Evolutionary conservation across 2,797 vertebrate genomes (phyloP).

Genomic region (Arctocebus calabarensis): DNA sequence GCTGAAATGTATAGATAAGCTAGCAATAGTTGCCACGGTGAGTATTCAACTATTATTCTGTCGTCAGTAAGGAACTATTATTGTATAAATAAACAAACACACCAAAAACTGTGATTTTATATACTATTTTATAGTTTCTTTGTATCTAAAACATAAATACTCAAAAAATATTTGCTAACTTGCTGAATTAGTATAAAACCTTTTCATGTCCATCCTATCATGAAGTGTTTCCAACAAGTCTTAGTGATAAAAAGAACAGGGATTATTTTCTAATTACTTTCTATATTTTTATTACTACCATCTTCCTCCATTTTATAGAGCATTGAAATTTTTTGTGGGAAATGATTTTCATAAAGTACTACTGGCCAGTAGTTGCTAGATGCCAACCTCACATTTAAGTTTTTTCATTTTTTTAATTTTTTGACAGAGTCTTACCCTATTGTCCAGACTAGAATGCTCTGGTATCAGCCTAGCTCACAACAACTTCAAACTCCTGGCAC

Average conservation of each 20-base stretch:
- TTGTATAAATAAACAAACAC: not conserved
- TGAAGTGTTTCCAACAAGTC: not conserved
- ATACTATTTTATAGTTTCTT: not conserved
- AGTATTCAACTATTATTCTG: not conserved
- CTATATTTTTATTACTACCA: not conserved
- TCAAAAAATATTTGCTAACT: conserved; percentile 1
- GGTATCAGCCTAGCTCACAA: no score
- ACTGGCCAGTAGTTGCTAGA: not conserved
- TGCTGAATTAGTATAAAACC: not conserved
- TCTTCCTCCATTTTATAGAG: not conserved
- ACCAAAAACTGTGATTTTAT: not conserved
- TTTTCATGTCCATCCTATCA: not conserved
- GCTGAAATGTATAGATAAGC: not conserved
- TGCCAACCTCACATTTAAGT: not conserved
- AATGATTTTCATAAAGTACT: not conserved
- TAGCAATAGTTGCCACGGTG: not conserved
- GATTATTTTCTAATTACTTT: not conserved
- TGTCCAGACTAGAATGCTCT: no score
- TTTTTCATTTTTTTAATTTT: not conserved
- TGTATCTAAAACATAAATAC: not conserved
- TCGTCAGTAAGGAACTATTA: not conserved
- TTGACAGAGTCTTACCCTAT: no score
- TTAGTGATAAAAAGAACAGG: not conserved
- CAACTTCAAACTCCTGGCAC: no score
- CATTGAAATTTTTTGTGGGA: not conserved